Evolutionary conservation across 2,797 vertebrate species (phyloP).

Genomic region (Enteromius anoplus): DNA sequence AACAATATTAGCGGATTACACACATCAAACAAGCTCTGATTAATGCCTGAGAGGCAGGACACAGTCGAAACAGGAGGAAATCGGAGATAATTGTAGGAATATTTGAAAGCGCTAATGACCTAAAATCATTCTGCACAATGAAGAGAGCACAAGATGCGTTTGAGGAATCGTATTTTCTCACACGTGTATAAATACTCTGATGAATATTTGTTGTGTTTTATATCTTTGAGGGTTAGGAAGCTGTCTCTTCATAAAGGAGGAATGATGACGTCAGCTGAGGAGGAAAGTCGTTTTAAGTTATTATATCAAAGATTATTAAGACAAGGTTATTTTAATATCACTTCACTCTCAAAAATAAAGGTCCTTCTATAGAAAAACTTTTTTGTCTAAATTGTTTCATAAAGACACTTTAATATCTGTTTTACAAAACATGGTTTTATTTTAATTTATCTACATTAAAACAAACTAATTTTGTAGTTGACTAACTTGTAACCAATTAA

Average conservation of each 20-base stretch:
- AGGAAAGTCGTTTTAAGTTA: not conserved
- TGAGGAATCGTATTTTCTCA: not conserved
- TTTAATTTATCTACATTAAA: too few species aligned
- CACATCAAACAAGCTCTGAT: constrained; percentile 59
- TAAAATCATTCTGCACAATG: constrained; percentile 13
- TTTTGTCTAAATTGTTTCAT: too few species aligned
- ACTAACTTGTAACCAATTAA: too few species aligned
- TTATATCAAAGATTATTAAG: not conserved
- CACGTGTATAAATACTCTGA: not conserved
- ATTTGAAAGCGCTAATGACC: constrained; percentile 18
- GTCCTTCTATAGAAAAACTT: too few species aligned
- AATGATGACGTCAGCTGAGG: not conserved
- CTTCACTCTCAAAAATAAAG: not conserved
- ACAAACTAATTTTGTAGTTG: too few species aligned
- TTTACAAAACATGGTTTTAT: too few species aligned
- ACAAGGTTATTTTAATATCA: not conserved
- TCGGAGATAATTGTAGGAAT: constrained; percentile 25
- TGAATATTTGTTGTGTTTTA: not conserved
- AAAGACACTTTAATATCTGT: too few species aligned
- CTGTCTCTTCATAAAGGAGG: not conserved
- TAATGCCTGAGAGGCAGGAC: constrained; percentile 32
- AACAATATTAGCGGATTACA: constrained; percentile 69
- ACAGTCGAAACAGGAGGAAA: constrained; percentile 30
- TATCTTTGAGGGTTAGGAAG: not conserved
- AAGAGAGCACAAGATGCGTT: not conserved